Evolutionary conservation across 1,140 invertebrate genomes (phyloP), one percentile per base, ranked within the genome.

Genomic region (Harlomillsia oculata): DNA sequence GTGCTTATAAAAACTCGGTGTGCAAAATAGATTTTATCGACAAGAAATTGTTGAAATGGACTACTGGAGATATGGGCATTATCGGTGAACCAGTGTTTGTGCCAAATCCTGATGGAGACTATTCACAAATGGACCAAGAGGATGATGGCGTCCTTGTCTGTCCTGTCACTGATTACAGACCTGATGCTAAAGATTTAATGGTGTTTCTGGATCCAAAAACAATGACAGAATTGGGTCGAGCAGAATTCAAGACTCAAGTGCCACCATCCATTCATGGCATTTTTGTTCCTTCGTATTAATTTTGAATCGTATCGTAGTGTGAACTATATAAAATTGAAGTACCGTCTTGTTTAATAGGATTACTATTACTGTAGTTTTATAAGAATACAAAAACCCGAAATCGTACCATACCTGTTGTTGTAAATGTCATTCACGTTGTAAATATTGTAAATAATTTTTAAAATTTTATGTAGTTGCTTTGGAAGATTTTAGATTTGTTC

Each of bases 151-250:
- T 68, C 9, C 40, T 68, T 16, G 14, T 68, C 5, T 49, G 53
- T 13, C 37, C 52, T 34, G 51, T 67, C 16, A 62, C 63, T n/a
- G 60, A 69, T 50, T 59, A 63, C 1, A 59, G 66, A 13, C 36
- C 44, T 2, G 59, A 59, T 21, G 48, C 61, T 18, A 59, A 59
- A n/a, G 65, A 70, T 56, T 72, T 68, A 40, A 43, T 75, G 6
- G 26, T 72, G 8, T 57, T 74, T 28, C 60, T 75, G 25, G 69
- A 75, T 60, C 72, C 70, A 4, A 62, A 65, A 51, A 69, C 60
- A 9, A 65, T 75, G 60, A 68, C 53, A 25, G 72, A 75, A 60
- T 30, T 75, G 0, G 74, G 68, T 5, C 49, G 72, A 53, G 72
- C 72, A 4, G 58, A 68, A 6, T 65, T 73, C 1, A 65, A 67